These are phyloP conservation scores for Lamprotornis superbus DNA, from an alignment of 2,113 vertebrate genomes.

Conservation along the genomic window DNA sequence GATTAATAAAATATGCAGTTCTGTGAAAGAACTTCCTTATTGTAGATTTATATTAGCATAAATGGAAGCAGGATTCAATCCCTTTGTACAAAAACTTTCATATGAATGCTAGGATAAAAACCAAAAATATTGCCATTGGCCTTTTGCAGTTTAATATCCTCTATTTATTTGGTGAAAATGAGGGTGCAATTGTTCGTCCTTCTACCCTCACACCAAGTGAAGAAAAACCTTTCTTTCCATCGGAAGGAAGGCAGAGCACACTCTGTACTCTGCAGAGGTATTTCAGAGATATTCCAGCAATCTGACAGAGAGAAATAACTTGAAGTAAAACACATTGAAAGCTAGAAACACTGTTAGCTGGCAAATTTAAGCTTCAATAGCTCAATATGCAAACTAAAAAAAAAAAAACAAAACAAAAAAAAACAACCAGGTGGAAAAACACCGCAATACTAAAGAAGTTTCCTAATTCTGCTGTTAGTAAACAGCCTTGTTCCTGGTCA, in stretches of 20 bases:
- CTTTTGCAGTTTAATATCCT: background rate
- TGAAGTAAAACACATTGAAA: background rate
- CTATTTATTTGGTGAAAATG: background rate
- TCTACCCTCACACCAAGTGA: background rate
- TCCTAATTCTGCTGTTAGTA: background rate
- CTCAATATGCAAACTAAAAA: background rate
- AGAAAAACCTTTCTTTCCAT: background rate
- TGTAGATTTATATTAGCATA: background rate
- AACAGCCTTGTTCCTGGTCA: background rate
- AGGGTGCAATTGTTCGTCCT: background rate
- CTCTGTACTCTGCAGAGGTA: background rate
- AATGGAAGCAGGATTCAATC: background rate
- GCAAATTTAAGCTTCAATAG: background rate
- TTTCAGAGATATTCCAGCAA: background rate
- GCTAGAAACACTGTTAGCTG: background rate
- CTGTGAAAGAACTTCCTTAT: background rate
- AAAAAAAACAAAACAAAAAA: background rate
- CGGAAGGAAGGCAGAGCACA: background rate
- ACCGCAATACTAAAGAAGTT: background rate
- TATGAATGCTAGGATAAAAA: accelerated
- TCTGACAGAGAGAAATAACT: background rate
- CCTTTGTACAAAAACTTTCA: background rate
- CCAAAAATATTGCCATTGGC: background rate
- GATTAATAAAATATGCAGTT: background rate
- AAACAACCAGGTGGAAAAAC: accelerated